These are phyloP conservation scores for Lamellibrachia columna DNA, from an alignment of 2,888 invertebrate genomes.

Conservation along the genomic window DNA sequence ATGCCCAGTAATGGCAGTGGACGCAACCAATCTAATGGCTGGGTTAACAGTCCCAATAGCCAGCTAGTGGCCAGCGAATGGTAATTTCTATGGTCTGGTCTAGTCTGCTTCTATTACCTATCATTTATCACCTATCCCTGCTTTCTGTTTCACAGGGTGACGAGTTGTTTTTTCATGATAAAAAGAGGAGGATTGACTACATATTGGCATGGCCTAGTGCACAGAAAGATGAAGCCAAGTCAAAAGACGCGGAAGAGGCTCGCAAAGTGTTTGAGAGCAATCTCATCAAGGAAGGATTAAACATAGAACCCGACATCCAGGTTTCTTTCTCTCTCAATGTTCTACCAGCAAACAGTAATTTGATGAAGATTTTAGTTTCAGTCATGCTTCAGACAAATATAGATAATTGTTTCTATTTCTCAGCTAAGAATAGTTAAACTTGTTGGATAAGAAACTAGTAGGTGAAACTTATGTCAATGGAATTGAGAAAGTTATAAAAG, in stretches of 20 bases:
- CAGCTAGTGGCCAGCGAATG: background rate
- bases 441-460: background rate
- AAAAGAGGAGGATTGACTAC: slow-evolving; percentile 82
- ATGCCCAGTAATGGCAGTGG: too few species aligned
- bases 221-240: slow-evolving; percentile 22
- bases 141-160: slow-evolving; percentile 49
- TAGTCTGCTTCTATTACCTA: background rate
- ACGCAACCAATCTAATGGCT: too few species aligned
- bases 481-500: background rate
- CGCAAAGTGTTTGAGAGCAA: slow-evolving; percentile 47
- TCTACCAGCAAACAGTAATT: background rate
- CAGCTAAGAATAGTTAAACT: background rate
- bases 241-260: slow-evolving; percentile 29
- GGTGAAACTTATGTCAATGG: background rate
- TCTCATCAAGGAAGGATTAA: slow-evolving; percentile 52
- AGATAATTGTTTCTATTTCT: background rate
- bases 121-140: background rate
- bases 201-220: slow-evolving; percentile 74
- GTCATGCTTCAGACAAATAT: background rate
- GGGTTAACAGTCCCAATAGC: too few species aligned
- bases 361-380: background rate
- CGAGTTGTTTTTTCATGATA: slow-evolving; percentile 59
- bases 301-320: slow-evolving; percentile 48
- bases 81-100: background rate
- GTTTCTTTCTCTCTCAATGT: slow-evolving; percentile 22